A percentile compares a stretch with the other conserved stretches of the same genome.
Evolutionary conservation across 2,888 invertebrate genomes (phyloP).

Genomic region (Ariolimax columbianus): DNA sequence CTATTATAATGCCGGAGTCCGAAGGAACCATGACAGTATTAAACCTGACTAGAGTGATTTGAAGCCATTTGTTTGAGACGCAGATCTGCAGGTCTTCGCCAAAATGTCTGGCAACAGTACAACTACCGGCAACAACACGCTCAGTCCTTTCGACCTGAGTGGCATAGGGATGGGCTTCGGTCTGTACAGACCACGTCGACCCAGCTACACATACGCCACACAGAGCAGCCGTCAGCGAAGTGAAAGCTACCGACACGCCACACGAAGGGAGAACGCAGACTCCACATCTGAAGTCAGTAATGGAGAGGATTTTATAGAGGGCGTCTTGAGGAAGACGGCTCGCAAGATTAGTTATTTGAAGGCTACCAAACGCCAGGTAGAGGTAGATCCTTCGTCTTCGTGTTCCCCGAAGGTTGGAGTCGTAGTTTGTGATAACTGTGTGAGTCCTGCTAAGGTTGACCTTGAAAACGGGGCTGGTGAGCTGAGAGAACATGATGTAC

Average conservation of each 20-base stretch:
- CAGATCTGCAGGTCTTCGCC: too few relatives aligned
- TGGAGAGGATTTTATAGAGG: conserved; percentile 63
- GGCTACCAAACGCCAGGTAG: conserved; percentile 57
- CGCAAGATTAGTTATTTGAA: conserved; percentile 74
- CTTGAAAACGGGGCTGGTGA: not conserved
- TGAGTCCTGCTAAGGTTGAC: conserved; percentile 26
- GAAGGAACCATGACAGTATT: too few relatives aligned
- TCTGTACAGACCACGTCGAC: conserved; percentile 75
- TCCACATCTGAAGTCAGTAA: conserved; percentile 50
- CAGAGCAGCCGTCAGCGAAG: conserved; percentile 72
- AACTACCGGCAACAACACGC: conserved; percentile 48
- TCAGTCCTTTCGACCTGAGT: conserved; percentile 77
- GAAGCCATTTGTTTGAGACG: too few relatives aligned
- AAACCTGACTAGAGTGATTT: too few relatives aligned
- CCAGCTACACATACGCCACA: conserved; percentile 78
- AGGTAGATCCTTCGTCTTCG: conserved; percentile 15
- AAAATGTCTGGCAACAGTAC: conserved; percentile 22
- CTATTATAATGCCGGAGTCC: too few relatives aligned
- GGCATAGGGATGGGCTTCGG: conserved; percentile 77
- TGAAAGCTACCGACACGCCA: conserved; percentile 76
- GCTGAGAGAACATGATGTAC: not conserved
- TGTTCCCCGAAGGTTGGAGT: conserved; percentile 24
- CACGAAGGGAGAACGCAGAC: conserved; percentile 58
- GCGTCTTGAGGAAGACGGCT: conserved; percentile 55
- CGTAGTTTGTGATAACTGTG: conserved; percentile 2